Evolutionary conservation across 1,140 invertebrate genomes (phyloP).

Genomic region (Phymastichus coffea): DNA sequence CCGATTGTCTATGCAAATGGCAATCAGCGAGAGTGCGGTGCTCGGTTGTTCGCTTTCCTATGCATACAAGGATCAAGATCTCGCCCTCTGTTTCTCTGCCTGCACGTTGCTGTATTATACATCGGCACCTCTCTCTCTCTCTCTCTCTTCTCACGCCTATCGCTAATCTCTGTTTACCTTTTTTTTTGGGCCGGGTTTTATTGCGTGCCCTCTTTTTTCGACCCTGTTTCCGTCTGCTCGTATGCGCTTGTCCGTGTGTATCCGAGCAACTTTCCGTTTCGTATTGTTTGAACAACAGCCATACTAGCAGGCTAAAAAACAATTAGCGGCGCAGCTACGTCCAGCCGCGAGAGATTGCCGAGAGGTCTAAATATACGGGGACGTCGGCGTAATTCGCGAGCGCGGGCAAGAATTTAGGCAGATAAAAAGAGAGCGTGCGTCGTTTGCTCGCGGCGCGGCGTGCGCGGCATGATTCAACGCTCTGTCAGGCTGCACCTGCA

Average conservation of each 20-base stretch:
- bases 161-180: background rate
- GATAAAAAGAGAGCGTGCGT: background rate
- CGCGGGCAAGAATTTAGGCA: background rate
- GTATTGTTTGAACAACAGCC: too few species aligned
- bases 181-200: too few species aligned
- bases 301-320: too few species aligned
- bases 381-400: background rate
- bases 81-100: background rate
- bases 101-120: background rate
- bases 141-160: conserved; percentile 5
- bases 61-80: conserved; percentile 46
- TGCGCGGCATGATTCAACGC: conserved; percentile 48
- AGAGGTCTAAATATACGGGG: conserved; percentile 1
- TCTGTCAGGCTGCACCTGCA: conserved; percentile 52
- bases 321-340: too few species aligned
- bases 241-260: too few species aligned
- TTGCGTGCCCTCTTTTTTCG: background rate
- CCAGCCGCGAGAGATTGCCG: too few species aligned
- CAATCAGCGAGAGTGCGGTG: conserved; percentile 45
- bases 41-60: conserved; percentile 32
- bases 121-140: background rate
- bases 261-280: too few species aligned
- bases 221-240: too few species aligned
- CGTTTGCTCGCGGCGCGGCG: too few species aligned
- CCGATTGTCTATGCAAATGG: conserved; percentile 39